A percentile compares a stretch with the other conserved stretches of the same genome.
Evolutionary conservation across 2,888 invertebrate genomes (phyloP).

Genomic region (Nudaria mundana): DNA sequence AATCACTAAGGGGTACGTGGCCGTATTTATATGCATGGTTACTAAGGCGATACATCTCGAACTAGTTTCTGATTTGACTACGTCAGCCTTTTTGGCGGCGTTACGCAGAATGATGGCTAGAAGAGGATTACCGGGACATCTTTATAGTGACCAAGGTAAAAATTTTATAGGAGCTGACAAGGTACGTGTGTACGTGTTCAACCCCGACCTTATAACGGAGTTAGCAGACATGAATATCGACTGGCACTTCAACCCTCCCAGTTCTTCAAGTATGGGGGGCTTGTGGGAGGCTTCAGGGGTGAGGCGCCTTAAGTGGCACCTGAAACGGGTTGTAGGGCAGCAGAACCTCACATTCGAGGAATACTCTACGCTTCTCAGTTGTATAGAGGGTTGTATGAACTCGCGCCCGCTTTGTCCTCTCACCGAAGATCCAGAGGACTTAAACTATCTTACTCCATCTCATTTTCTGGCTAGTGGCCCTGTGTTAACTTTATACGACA

Average conservation of each 20-base stretch:
- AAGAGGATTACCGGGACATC: too few species aligned
- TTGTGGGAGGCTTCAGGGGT: not conserved
- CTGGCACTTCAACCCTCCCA: not conserved
- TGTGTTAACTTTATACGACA: not conserved
- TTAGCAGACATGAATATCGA: not conserved
- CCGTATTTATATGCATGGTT: too few species aligned
- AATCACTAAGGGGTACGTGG: too few species aligned
- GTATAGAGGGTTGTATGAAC: conserved; percentile 27
- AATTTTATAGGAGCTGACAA: not conserved
- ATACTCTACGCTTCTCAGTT: conserved; percentile 20
- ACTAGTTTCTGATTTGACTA: too few species aligned
- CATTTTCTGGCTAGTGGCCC: conserved; percentile 16
- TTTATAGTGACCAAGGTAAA: not conserved
- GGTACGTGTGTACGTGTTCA: not conserved
- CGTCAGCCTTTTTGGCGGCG: too few species aligned
- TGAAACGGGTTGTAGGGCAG: not conserved
- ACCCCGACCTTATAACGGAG: not conserved
- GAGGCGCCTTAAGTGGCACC: not conserved
- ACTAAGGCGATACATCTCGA: too few species aligned
- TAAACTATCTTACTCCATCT: conserved; percentile 15
- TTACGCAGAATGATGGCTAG: too few species aligned
- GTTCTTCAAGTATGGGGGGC: not conserved
- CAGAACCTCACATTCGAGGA: conserved; percentile 12
- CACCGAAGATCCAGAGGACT: conserved; percentile 17
- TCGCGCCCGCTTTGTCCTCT: conserved; percentile 24